Percentiles rank a stretch among this genome's conserved stretches.
These are phyloP conservation scores for Cranoglanis bouderius DNA, from an alignment of 2,113 vertebrate genomes.

Conservation along the genomic window DNA sequence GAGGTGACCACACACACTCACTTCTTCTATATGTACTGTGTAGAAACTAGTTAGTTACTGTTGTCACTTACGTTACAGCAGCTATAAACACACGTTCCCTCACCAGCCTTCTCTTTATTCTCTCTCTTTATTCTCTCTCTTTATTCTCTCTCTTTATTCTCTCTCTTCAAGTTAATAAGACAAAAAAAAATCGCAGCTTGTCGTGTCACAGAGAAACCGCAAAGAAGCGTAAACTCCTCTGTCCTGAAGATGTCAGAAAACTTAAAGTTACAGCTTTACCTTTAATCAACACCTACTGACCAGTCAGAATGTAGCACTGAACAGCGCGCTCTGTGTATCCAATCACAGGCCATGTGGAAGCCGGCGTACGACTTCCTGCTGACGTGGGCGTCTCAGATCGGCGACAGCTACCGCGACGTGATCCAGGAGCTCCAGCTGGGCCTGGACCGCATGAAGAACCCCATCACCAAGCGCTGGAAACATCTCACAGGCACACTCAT, in stretches of 20 bases:
- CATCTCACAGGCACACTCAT: slow-evolving; percentile 94
- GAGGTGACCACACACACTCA: slow-evolving; percentile 77
- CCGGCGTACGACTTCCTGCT: slow-evolving; percentile 94
- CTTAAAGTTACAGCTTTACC: no score
- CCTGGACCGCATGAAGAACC: slow-evolving; percentile 95
- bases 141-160: no score
- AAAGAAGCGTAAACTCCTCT: no score
- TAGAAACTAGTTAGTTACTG: neutral
- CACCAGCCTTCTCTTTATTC: no score
- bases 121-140: no score
- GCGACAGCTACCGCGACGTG: slow-evolving; percentile 95
- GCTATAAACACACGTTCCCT: neutral
- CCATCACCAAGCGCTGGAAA: slow-evolving; percentile 96
- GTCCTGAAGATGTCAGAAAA: no score
- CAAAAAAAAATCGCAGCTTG: no score
- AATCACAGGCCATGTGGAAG: slow-evolving; percentile 94
- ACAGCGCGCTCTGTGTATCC: neutral
- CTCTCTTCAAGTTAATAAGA: no score
- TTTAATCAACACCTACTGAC: neutral
- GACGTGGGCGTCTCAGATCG: slow-evolving; percentile 94
- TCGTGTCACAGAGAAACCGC: no score
- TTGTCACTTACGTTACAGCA: neutral
- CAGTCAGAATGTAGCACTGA: neutral
- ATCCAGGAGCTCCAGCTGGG: slow-evolving; percentile 94
- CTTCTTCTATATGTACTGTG: neutral